Evolutionary conservation across 1,140 invertebrate species (phyloP).

Genomic region (Drosophila ohnishii): DNA sequence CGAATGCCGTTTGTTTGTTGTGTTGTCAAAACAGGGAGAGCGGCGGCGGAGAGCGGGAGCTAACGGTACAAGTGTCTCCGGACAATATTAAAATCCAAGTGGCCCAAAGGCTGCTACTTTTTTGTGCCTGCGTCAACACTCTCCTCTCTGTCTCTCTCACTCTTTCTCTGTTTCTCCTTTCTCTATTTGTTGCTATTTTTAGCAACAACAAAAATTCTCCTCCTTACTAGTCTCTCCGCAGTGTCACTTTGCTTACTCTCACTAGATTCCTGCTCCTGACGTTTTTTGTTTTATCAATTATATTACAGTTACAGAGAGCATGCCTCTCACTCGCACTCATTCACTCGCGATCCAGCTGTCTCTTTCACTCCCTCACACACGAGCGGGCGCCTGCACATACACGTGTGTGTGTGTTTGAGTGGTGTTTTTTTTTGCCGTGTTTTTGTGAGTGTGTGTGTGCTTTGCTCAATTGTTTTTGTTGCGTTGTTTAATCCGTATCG

Average conservation of each 20-base stretch:
- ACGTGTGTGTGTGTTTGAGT: conserved; percentile 35
- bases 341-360: conserved; percentile 20
- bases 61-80: conserved; percentile 33
- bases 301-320: conserved; percentile 50
- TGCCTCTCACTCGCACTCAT: conserved; percentile 35
- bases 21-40: conserved; percentile 1
- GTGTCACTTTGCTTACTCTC: conserved; percentile 11
- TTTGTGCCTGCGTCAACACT: conserved; percentile 40
- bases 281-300: conserved; percentile 61
- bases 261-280: conserved; percentile 22
- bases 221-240: conserved; percentile 15
- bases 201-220: conserved; percentile 57
- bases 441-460: conserved; percentile 11
- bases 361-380: conserved; percentile 38
- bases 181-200: conserved; percentile 73
- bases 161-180: conserved; percentile 3
- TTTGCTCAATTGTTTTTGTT: conserved; percentile 40
- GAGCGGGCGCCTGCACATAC: conserved; percentile 34
- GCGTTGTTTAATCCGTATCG: conserved; percentile 25
- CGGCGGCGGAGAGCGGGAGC: conserved; percentile 12
- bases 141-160: neutral
- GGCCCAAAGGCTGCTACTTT: conserved; percentile 31
- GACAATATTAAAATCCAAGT: conserved; percentile 37
- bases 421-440: conserved; percentile 13
- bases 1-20: conserved; percentile 5